These are phyloP conservation scores for Phocides pigmalion DNA, from an alignment of 1,140 invertebrate species.

Conservation along the genomic window DNA sequence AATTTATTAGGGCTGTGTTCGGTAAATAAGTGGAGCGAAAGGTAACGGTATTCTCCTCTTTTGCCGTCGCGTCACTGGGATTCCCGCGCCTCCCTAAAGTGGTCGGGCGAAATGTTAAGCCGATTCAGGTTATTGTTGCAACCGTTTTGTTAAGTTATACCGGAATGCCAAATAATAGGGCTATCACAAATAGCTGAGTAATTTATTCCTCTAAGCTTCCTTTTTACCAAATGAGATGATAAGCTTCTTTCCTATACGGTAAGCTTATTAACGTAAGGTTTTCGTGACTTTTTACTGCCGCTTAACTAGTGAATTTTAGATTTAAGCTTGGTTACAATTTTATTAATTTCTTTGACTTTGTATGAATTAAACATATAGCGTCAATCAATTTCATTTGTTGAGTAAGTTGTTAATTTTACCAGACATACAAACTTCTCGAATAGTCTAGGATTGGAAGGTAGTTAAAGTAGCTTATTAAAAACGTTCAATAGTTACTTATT, in stretches of 20 bases:
- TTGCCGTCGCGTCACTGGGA: conserved; percentile 57
- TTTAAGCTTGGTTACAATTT: neutral
- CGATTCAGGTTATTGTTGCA: conserved; percentile 63
- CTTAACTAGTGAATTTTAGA: neutral
- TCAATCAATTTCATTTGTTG: no score
- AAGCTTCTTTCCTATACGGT: conserved; percentile 7
- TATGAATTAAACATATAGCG: no score
- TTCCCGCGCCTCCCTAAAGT: conserved; percentile 55
- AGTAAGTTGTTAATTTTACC: no score
- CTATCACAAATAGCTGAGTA: conserved; percentile 12
- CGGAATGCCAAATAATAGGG: conserved; percentile 37
- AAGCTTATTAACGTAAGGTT: conserved; percentile 4
- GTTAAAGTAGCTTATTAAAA: conserved; percentile 6
- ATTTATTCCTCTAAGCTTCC: conserved; percentile 9
- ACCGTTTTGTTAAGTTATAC: conserved; percentile 54
- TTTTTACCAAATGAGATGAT: conserved; percentile 12
- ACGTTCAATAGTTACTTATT: conserved; percentile 37
- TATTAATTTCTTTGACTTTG: neutral
- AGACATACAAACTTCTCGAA: no score
- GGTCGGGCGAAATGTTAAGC: conserved; percentile 55
- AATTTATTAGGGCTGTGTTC: conserved; percentile 67
- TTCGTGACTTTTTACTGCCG: neutral
- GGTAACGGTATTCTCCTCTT: conserved; percentile 52
- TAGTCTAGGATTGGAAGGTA: no score
- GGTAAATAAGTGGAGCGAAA: conserved; percentile 60